phyloP scores from a whole-genome alignment of 1,140 invertebrate genomes.

The Trypoxylus dichotomus region DNA sequence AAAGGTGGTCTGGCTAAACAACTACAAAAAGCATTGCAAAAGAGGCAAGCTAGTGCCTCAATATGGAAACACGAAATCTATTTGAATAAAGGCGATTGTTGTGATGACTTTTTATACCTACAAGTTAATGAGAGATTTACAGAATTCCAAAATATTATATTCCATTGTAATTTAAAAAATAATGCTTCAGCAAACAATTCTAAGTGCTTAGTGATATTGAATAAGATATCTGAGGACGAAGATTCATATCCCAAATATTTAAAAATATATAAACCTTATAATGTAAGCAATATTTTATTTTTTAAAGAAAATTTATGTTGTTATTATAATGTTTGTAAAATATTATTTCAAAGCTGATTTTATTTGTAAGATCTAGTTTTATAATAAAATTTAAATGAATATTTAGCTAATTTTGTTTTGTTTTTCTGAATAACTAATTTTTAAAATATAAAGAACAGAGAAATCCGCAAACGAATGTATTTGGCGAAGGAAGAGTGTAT shows the following conservation, averaged over 20 bases:
- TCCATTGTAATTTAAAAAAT: neutral
- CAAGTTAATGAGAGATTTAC: neutral
- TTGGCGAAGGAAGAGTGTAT: no score
- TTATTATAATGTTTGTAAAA: conserved; percentile 29
- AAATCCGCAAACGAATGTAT: no score
- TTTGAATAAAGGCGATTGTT: conserved; percentile 29
- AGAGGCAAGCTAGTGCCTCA: conserved; percentile 32
- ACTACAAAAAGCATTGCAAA: conserved; percentile 35
- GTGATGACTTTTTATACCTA: neutral
- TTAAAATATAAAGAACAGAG: no score
- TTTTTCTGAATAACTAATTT: no score
- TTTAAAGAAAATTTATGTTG: neutral
- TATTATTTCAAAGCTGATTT: conserved; percentile 6
- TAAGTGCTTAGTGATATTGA: neutral
- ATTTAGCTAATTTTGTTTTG: no score
- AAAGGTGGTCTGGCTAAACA: conserved; percentile 36
- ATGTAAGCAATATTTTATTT: neutral
- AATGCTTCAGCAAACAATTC: neutral
- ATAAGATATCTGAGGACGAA: neutral
- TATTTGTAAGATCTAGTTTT: neutral
- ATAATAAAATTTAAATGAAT: no score
- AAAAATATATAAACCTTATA: conserved; percentile 20
- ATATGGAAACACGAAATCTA: conserved; percentile 41
- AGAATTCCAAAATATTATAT: conserved; percentile 11
- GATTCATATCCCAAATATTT: neutral